A percentile compares a stretch with the other conserved stretches of the same genome.
Conservation (phyloP, 2,888 invertebrate species). For the Aproaerema taeniolella region DNA sequence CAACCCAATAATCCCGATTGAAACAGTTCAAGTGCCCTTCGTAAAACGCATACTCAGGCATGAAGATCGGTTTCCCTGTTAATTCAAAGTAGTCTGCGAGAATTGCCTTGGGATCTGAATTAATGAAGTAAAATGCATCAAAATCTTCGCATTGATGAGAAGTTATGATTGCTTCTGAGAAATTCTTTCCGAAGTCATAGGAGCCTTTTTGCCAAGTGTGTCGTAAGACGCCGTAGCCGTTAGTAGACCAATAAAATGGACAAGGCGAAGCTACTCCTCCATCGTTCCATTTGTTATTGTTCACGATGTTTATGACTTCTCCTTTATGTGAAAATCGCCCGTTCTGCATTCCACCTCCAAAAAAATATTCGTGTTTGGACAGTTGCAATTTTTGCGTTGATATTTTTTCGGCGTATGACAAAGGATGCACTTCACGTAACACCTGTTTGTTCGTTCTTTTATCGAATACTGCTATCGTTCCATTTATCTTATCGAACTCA, state of each 20-base stretch:
- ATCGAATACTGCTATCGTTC: slow-evolving; percentile 47
- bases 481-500: slow-evolving; percentile 45
- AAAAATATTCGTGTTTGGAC: slow-evolving; percentile 49
- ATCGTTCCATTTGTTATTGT: slow-evolving; percentile 57
- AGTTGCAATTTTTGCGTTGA: slow-evolving; percentile 46
- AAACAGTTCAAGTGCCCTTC: slow-evolving; percentile 66
- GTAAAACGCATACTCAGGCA: slow-evolving; percentile 64
- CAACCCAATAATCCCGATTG: slow-evolving; percentile 67
- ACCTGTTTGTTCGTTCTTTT: slow-evolving; percentile 45
- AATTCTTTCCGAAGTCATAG: slow-evolving; percentile 52
- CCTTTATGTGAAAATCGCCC: slow-evolving; percentile 64
- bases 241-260: slow-evolving; percentile 65
- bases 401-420: slow-evolving; percentile 38
- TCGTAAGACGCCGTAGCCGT: slow-evolving; percentile 58
- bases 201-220: slow-evolving; percentile 61
- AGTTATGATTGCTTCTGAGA: slow-evolving; percentile 30
- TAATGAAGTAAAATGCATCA: slow-evolving; percentile 63
- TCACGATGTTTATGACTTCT: slow-evolving; percentile 48
- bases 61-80: slow-evolving; percentile 55
- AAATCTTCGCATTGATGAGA: slow-evolving; percentile 42
- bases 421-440: slow-evolving; percentile 42
- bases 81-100: slow-evolving; percentile 61
- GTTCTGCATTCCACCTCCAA: slow-evolving; percentile 69
- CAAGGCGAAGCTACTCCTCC: slow-evolving; percentile 62
- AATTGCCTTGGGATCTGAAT: slow-evolving; percentile 41